A percentile compares a stretch with the other conserved stretches of the same genome.
phyloP scores from a whole-genome alignment of 2,113 vertebrate genomes.

The Corvus moneduloides region DNA sequence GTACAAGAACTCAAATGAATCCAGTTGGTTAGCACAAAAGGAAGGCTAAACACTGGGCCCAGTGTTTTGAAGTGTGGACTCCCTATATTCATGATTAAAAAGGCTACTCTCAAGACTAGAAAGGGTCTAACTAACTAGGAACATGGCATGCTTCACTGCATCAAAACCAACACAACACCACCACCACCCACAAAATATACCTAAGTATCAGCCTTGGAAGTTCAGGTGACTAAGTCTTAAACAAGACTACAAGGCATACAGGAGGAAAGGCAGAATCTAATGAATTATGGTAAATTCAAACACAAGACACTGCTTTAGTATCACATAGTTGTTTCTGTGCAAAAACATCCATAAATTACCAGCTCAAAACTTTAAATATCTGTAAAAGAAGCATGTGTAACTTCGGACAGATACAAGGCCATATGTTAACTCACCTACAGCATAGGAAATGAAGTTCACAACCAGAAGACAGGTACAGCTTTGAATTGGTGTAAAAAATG shows the following conservation, averaged over 20 bases:
- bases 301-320: neutral
- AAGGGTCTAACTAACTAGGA: neutral
- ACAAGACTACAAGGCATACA: neutral
- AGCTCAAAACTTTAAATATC: neutral
- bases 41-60: neutral
- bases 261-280: neutral
- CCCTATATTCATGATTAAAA: neutral
- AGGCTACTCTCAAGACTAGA: neutral
- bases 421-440: neutral
- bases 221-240: neutral
- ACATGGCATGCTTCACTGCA: neutral
- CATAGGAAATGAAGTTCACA: neutral
- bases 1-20: neutral
- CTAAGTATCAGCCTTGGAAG: neutral
- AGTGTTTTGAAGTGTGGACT: neutral
- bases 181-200: neutral
- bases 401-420: neutral
- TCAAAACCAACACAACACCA: neutral
- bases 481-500: neutral
- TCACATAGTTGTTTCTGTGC: neutral
- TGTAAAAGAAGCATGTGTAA: neutral
- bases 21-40: neutral
- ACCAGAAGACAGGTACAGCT: neutral
- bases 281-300: neutral
- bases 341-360: neutral